phyloP scores from a whole-genome alignment of 1,140 invertebrate species.

The Globodera rostochiensis region DNA sequence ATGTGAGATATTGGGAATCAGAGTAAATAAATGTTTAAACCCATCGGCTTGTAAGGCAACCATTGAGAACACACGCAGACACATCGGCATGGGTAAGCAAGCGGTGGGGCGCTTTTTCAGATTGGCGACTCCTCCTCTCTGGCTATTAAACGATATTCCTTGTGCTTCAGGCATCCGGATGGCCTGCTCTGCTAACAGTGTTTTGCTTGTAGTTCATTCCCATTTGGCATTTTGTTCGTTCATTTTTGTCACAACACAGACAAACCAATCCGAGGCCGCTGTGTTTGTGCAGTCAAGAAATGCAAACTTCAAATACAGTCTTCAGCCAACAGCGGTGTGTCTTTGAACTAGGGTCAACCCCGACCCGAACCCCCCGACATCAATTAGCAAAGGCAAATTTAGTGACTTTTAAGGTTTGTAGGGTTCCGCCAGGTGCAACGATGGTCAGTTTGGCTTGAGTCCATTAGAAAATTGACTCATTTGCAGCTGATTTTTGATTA shows the following conservation, averaged over 20 bases:
- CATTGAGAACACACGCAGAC: slow-evolving; percentile 72
- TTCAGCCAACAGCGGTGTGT: slow-evolving; percentile 51
- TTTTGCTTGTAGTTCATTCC: slow-evolving; percentile 29
- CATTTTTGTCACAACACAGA: neutral
- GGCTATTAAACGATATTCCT: neutral
- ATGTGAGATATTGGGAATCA: slow-evolving; percentile 46
- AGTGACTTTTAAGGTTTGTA: slow-evolving; percentile 1
- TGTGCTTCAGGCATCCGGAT: slow-evolving; percentile 39
- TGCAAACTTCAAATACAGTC: slow-evolving; percentile 53
- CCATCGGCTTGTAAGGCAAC: slow-evolving; percentile 63
- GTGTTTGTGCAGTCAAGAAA: slow-evolving; percentile 54
- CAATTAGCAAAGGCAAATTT: too few species aligned
- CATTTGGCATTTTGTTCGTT: neutral
- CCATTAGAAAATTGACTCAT: neutral
- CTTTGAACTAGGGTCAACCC: slow-evolving; percentile 32
- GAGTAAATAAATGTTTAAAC: neutral
- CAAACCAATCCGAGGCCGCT: slow-evolving; percentile 51
- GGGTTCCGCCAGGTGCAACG: slow-evolving; percentile 79
- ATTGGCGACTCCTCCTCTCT: neutral
- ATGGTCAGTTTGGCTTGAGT: slow-evolving; percentile 75
- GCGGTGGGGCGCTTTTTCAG: neutral
- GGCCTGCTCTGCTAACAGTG: slow-evolving; percentile 37
- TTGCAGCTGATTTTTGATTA: slow-evolving; percentile 83
- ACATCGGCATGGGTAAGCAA: slow-evolving; percentile 71
- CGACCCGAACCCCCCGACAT: too few species aligned